Evolutionary conservation across 2,888 invertebrate species (phyloP).

Genomic region (Vanessa cardui): DNA sequence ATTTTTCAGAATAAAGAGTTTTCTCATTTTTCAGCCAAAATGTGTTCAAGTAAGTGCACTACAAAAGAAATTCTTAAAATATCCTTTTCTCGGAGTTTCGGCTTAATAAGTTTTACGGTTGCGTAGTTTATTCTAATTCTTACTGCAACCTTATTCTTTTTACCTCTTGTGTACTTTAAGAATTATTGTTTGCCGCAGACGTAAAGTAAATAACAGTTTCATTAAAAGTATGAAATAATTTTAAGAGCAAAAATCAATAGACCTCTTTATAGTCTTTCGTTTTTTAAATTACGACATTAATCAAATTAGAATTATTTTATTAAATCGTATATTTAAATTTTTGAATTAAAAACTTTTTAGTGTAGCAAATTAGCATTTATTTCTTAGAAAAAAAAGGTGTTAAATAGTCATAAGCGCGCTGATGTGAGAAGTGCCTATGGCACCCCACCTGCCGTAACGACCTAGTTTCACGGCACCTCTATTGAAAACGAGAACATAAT

Average conservation of each 20-base stretch:
- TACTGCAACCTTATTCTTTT: not conserved
- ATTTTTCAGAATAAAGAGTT: conserved; percentile 36
- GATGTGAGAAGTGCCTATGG: conserved; percentile 31
- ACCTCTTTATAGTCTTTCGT: no score
- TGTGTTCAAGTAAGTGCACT: conserved; percentile 40
- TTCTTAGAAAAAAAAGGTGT: not conserved
- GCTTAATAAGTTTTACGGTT: conserved; percentile 31
- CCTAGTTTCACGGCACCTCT: conserved; percentile 44
- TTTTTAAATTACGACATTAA: no score
- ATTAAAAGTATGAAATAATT: no score
- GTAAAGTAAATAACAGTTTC: no score
- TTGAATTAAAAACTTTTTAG: no score
- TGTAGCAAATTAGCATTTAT: no score
- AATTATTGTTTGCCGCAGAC: not conserved
- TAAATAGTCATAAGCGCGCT: conserved; percentile 6
- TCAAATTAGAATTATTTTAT: no score
- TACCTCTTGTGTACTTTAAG: not conserved
- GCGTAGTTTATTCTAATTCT: conserved; percentile 27
- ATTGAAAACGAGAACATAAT: conserved; percentile 46
- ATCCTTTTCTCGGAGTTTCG: conserved; percentile 29
- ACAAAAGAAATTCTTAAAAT: conserved; percentile 36
- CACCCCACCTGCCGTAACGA: conserved; percentile 44
- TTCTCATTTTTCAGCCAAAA: conserved; percentile 40
- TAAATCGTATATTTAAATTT: no score
- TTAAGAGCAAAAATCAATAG: no score